Evolutionary conservation across 2,797 vertebrate genomes (phyloP).

Genomic region (Gobionotothen gibberifrons): DNA sequence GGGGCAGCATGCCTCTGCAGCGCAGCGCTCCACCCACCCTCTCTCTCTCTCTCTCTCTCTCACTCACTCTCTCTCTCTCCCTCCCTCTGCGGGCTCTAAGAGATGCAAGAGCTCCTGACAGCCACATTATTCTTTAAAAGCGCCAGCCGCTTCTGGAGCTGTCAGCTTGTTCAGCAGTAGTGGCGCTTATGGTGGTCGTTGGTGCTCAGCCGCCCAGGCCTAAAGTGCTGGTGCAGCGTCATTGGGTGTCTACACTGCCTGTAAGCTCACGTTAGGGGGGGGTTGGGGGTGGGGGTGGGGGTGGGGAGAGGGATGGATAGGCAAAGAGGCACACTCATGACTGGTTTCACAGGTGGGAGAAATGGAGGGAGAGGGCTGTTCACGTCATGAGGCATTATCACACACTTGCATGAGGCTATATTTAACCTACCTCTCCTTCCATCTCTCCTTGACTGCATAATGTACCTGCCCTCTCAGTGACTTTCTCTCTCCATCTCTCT

Average conservation of each 20-base stretch:
- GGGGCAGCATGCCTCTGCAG: constrained; percentile 60
- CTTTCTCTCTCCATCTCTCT: constrained; percentile 35
- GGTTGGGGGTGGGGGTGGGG: background rate
- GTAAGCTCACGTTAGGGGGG: constrained; percentile 6
- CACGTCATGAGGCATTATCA: constrained; percentile 49
- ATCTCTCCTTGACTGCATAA: constrained; percentile 60
- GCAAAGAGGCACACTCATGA: constrained; percentile 47
- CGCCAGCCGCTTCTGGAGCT: constrained; percentile 71
- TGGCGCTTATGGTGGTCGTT: constrained; percentile 52
- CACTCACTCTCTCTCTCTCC: constrained; percentile 46
- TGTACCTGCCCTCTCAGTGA: constrained; percentile 45
- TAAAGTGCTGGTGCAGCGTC: constrained; percentile 78
- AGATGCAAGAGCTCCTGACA: constrained; percentile 80
- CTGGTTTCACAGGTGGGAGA: constrained; percentile 64
- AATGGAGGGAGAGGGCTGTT: constrained; percentile 39
- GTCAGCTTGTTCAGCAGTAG: constrained; percentile 84
- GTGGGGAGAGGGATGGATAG: background rate
- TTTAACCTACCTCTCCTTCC: constrained; percentile 62
- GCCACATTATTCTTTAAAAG: constrained; percentile 84
- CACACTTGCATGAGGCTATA: constrained; percentile 53
- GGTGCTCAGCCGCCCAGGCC: constrained; percentile 53
- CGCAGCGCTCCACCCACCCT: constrained; percentile 61
- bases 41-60: constrained; percentile 47
- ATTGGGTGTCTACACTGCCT: constrained; percentile 67
- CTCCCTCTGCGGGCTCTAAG: constrained; percentile 62